phyloP scores from a whole-genome alignment of 2,113 vertebrate genomes.

The Gymnorhina tibicen region DNA sequence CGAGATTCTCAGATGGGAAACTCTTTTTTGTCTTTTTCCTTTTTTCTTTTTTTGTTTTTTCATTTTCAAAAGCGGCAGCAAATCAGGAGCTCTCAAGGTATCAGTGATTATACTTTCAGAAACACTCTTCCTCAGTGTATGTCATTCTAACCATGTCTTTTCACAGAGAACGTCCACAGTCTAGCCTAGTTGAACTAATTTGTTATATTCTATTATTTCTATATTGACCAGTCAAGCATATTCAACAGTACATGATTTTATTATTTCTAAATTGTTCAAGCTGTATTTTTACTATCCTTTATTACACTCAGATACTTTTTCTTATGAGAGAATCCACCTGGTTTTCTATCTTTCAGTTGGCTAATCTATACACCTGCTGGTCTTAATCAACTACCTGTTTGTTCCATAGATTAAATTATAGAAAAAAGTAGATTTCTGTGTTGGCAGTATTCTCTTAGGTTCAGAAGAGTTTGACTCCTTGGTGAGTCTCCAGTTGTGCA shows the following conservation, averaged over 20 bases:
- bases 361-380: not conserved
- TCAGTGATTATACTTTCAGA: not conserved
- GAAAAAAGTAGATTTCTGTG: not conserved
- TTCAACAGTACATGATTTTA: not conserved
- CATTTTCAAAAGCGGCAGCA: not conserved
- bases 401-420: not conserved
- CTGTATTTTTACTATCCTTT: not conserved
- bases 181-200: not conserved
- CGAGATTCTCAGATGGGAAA: not conserved
- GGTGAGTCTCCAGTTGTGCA: not conserved
- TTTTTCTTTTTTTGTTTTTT: not conserved
- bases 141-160: not conserved
- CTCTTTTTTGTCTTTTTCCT: accelerated
- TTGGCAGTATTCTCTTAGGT: not conserved
- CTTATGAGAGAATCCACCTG: not conserved
- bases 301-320: not conserved
- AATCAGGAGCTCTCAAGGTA: not conserved
- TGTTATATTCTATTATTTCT: not conserved
- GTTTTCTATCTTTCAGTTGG: not conserved
- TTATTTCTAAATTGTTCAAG: not conserved
- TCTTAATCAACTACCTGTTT: not conserved
- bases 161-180: not conserved
- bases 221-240: not conserved
- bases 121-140: not conserved
- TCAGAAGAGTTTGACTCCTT: not conserved